These are phyloP conservation scores for Agonopterix arenella DNA, from an alignment of 2,888 invertebrate genomes.

Conservation along the genomic window DNA sequence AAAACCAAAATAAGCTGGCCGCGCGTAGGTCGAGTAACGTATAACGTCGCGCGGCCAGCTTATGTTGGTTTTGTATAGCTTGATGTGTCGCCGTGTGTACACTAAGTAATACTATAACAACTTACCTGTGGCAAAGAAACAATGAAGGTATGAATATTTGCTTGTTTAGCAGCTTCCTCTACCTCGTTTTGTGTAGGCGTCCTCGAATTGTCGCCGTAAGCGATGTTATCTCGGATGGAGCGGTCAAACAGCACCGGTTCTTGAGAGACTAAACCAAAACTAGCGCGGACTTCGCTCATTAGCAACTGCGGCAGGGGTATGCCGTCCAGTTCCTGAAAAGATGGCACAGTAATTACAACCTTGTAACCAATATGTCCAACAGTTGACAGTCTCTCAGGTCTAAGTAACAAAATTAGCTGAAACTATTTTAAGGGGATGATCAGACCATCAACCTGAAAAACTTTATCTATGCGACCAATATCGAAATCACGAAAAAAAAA, in stretches of 20 bases:
- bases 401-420: no score
- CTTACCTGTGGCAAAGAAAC: constrained; percentile 80
- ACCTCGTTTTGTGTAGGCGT: constrained; percentile 80
- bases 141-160: constrained; percentile 89
- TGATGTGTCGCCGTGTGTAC: no score
- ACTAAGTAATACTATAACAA: not conserved
- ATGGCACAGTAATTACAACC: not conserved
- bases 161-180: constrained; percentile 82
- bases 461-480: no score
- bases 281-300: constrained; percentile 84
- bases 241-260: constrained; percentile 91
- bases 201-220: constrained; percentile 87
- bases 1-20: no score
- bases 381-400: no score
- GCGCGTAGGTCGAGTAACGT: no score
- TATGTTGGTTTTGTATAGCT: no score
- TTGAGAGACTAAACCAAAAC: constrained; percentile 63
- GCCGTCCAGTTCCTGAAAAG: constrained; percentile 35
- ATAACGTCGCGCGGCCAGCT: no score
- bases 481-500: no score
- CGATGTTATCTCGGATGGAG: constrained; percentile 89
- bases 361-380: no score
- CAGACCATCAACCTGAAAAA: no score
- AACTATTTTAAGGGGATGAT: no score
- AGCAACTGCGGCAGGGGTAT: constrained; percentile 42